Percentiles rank a stretch among this genome's conserved stretches.
These are phyloP conservation scores for Himalopsyche japonica DNA, from an alignment of 2,888 invertebrate species.

Conservation along the genomic window DNA sequence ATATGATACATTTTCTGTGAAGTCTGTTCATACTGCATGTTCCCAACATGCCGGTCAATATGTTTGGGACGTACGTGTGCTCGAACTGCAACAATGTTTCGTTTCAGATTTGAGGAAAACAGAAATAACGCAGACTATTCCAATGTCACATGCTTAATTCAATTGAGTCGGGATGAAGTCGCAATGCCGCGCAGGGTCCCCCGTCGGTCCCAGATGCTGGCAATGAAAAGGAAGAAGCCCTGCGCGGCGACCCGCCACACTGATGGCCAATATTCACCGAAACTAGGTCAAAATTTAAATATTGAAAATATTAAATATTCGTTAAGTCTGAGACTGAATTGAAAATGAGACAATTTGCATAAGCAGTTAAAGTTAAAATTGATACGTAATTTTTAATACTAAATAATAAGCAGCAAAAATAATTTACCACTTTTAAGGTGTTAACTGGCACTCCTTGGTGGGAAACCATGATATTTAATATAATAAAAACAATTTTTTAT, in stretches of 20 bases:
- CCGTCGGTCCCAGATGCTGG: not conserved
- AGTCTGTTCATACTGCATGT: not conserved
- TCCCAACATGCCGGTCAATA: not conserved
- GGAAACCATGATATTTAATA: too few relatives aligned
- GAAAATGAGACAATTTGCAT: not conserved
- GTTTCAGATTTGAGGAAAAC: conserved; percentile 5
- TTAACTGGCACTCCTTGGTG: too few relatives aligned
- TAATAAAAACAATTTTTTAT: too few relatives aligned
- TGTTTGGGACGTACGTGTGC: not conserved
- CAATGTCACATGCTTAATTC: not conserved
- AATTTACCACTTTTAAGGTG: too few relatives aligned
- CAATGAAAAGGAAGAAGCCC: not conserved
- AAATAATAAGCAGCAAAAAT: too few relatives aligned
- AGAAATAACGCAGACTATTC: not conserved
- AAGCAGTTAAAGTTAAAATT: not conserved
- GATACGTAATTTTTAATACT: not conserved
- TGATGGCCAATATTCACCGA: not conserved
- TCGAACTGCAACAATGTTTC: not conserved
- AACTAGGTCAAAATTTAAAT: not conserved
- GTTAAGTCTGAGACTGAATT: not conserved
- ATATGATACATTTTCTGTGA: too few relatives aligned
- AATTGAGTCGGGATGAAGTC: conserved; percentile 4
- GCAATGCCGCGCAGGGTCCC: not conserved
- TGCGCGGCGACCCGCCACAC: not conserved
- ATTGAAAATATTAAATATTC: not conserved